Conservation (phyloP, 2,113 vertebrate species). For the Antechinus flavipes region DNA sequence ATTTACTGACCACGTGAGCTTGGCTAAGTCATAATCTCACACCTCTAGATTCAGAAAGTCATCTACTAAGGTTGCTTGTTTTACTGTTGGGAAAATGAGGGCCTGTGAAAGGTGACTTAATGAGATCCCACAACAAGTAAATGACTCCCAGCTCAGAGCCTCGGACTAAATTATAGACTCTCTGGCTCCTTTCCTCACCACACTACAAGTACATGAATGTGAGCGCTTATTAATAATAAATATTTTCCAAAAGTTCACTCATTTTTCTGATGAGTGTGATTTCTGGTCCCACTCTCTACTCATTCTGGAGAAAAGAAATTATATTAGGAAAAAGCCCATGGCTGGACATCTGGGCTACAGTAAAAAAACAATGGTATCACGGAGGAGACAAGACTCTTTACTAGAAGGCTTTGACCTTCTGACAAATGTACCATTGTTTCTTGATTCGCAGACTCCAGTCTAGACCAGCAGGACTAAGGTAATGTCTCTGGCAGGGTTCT, state of each 20-base stretch:
- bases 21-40: not conserved
- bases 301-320: not conserved
- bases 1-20: not conserved
- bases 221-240: not conserved
- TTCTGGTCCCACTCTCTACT: not conserved
- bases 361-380: not conserved
- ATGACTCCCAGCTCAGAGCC: not conserved
- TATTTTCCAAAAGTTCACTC: constrained; percentile 16
- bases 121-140: not conserved
- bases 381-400: not conserved
- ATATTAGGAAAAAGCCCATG: not conserved
- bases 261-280: not conserved
- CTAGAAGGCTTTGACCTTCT: not conserved
- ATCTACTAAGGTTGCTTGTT: not conserved
- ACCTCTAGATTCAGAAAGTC: not conserved
- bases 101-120: not conserved
- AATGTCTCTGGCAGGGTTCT: not conserved
- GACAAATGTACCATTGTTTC: not conserved
- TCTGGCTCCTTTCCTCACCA: not conserved
- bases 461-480: not conserved
- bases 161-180: not conserved
- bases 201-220: not conserved
- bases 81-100: not conserved
- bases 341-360: not conserved
- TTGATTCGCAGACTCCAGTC: not conserved